Conservation (phyloP, 2,888 invertebrate species). For the Seira sanloemensis region DNA sequence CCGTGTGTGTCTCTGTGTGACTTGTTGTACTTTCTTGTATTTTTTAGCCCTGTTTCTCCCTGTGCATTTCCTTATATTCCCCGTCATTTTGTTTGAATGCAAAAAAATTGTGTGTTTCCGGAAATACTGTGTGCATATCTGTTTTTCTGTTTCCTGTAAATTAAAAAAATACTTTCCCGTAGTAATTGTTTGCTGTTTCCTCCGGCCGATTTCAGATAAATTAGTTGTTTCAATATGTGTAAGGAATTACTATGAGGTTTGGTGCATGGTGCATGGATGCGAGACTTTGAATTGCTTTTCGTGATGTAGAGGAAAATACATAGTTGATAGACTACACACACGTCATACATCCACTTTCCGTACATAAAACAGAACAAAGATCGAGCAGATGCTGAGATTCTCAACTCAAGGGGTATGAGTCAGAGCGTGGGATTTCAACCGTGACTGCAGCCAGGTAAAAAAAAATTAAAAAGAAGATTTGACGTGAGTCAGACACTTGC, state of each 20-base stretch:
- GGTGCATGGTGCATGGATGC: too few species aligned
- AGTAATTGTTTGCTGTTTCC: neutral
- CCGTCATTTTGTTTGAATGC: too few species aligned
- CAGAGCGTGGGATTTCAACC: conserved; percentile 34
- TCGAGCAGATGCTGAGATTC: conserved; percentile 4
- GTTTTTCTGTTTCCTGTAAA: neutral
- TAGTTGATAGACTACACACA: too few species aligned
- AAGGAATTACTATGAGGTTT: too few species aligned
- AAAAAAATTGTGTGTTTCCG: neutral
- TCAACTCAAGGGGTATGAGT: neutral
- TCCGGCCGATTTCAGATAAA: neutral
- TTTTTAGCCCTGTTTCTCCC: too few species aligned
- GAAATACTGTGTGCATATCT: neutral
- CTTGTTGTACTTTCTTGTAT: too few species aligned
- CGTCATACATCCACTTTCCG: too few species aligned
- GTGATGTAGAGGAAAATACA: too few species aligned
- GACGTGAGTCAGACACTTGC: conserved; percentile 10
- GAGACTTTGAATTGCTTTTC: neutral
- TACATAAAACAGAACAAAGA: neutral
- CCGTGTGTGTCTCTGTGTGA: too few species aligned
- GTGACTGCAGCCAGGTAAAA: conserved; percentile 53
- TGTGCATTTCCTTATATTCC: too few species aligned
- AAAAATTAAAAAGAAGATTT: too few species aligned
- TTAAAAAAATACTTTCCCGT: neutral
- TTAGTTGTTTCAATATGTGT: too few species aligned